Conservation (phyloP, 1,140 invertebrate genomes). For the Nephila pilipes region DNA sequence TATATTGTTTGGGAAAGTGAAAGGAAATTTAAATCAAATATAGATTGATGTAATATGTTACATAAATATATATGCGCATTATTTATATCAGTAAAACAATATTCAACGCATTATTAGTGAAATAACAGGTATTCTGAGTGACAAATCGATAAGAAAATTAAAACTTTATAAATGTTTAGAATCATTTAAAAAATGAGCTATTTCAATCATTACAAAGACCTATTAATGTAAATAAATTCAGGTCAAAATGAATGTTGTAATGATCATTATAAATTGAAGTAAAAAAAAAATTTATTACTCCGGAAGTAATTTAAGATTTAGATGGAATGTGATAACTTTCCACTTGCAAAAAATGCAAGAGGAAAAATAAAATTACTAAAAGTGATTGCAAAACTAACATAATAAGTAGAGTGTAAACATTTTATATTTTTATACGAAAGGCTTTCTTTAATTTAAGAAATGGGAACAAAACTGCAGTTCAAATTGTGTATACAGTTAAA, state of each 20-base stretch:
- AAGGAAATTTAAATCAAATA: no score
- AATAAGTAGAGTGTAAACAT: background rate
- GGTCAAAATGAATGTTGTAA: background rate
- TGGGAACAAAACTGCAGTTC: background rate
- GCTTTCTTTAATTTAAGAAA: background rate
- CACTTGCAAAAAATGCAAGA: background rate
- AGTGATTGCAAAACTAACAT: background rate
- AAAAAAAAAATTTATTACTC: background rate
- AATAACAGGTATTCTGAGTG: background rate
- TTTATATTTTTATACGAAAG: background rate
- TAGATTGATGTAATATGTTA: no score
- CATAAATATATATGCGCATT: no score
- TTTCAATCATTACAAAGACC: background rate
- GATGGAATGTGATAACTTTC: slow-evolving; percentile 1
- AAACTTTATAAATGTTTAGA: background rate
- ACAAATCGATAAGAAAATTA: background rate
- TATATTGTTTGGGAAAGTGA: no score
- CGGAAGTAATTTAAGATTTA: background rate
- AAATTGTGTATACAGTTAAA: background rate
- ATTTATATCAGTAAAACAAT: no score
- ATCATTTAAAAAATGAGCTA: background rate
- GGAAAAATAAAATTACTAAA: background rate
- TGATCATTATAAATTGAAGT: background rate
- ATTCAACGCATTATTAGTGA: no score
- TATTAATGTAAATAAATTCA: slow-evolving; percentile 12